These are phyloP conservation scores for Clanis bilineata DNA, from an alignment of 2,888 invertebrate genomes.

Conservation along the genomic window DNA sequence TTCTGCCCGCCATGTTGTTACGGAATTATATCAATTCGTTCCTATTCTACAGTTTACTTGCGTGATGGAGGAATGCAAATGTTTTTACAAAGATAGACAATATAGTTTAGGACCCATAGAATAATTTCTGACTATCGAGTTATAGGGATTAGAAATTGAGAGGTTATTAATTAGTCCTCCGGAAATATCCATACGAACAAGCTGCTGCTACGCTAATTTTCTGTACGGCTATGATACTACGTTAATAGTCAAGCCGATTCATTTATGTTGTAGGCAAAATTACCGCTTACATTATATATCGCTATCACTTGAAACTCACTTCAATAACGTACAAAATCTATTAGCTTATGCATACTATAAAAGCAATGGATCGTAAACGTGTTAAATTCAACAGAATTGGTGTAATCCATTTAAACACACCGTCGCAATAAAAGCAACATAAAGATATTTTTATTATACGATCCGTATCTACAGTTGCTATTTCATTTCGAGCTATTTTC, in stretches of 20 bases:
- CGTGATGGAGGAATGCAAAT: neutral
- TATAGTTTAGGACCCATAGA: no score
- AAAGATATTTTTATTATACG: constrained; percentile 8
- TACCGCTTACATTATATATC: no score
- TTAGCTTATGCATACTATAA: neutral
- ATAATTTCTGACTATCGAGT: neutral
- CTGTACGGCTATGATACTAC: no score
- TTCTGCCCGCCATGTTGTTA: neutral
- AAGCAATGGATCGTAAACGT: neutral
- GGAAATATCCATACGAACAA: no score
- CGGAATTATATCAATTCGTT: constrained; percentile 4
- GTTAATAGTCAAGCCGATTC: no score
- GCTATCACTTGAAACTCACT: no score
- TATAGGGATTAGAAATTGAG: no score
- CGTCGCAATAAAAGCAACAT: neutral
- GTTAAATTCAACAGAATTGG: neutral
- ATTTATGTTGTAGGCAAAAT: no score
- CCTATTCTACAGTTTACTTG: neutral
- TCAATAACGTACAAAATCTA: no score
- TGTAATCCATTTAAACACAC: neutral
- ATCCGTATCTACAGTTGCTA: constrained; percentile 12
- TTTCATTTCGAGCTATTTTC: neutral
- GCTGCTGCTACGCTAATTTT: no score
- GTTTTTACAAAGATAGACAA: neutral
- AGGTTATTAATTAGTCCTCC: no score